These are phyloP conservation scores for Protosalanx chinensis DNA, from an alignment of 2,797 vertebrate species.

Conservation along the genomic window DNA sequence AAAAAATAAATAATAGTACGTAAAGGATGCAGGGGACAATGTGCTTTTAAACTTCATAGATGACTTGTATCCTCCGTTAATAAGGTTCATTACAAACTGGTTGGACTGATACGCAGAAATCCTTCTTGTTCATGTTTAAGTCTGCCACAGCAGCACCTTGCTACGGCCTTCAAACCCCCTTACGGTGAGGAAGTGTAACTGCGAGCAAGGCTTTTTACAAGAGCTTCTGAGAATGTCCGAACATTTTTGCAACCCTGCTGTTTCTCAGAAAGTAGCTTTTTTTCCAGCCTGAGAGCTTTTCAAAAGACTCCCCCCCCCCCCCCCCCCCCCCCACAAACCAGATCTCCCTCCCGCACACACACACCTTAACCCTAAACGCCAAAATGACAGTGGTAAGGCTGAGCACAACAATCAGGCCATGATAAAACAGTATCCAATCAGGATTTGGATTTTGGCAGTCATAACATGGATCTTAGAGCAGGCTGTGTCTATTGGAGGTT, in stretches of 20 bases:
- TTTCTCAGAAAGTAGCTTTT: conserved; percentile 38
- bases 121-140: conserved; percentile 26
- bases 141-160: conserved; percentile 54
- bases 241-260: conserved; percentile 18
- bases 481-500: neutral
- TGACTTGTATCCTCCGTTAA: conserved; percentile 24
- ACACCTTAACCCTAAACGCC: too few species aligned
- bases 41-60: conserved; percentile 32
- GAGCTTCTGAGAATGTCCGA: neutral
- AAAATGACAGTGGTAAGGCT: too few species aligned
- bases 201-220: neutral
- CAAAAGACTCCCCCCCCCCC: conserved; percentile 59
- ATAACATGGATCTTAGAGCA: neutral
- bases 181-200: conserved; percentile 4
- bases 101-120: conserved; percentile 23
- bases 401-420: too few species aligned
- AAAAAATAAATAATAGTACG: too few species aligned
- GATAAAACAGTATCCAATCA: too few species aligned
- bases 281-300: conserved; percentile 31
- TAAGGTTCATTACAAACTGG: conserved; percentile 50
- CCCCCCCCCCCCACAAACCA: conserved; percentile 49
- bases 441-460: too few species aligned
- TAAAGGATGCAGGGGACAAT: neutral
- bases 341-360: neutral
- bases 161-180: conserved; percentile 50